A percentile compares a stretch with the other conserved stretches of the same genome.
These are phyloP conservation scores for Notodonta dromedarius DNA, from an alignment of 2,888 invertebrate species.

Conservation along the genomic window DNA sequence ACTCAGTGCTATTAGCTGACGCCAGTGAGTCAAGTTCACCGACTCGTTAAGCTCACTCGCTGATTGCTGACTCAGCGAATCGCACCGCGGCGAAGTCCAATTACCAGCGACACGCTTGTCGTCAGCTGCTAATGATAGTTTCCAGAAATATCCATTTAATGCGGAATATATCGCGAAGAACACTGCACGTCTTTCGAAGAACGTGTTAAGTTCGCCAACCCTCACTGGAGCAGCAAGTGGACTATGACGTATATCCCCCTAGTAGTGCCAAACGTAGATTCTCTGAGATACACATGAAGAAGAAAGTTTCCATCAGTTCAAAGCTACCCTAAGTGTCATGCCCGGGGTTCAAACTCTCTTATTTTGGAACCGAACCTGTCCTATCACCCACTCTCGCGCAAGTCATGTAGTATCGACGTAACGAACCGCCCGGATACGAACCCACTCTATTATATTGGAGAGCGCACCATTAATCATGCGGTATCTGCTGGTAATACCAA, in stretches of 20 bases:
- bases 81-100: not conserved
- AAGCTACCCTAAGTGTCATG: too few species aligned
- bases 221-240: too few species aligned
- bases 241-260: too few species aligned
- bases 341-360: too few species aligned
- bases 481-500: slow-evolving; percentile 7
- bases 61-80: slow-evolving; percentile 33
- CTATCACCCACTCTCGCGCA: not conserved
- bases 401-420: not conserved
- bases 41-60: slow-evolving; percentile 27
- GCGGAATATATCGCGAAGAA: too few species aligned
- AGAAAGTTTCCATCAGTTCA: too few species aligned
- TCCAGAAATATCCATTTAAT: not conserved
- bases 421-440: not conserved
- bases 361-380: not conserved
- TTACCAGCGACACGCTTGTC: slow-evolving; percentile 1
- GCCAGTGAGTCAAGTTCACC: slow-evolving; percentile 34
- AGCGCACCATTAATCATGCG: slow-evolving; percentile 4
- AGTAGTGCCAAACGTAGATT: too few species aligned
- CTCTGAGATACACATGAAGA: too few species aligned
- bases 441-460: slow-evolving; percentile 9
- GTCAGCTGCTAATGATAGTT: not conserved
- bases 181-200: too few species aligned
- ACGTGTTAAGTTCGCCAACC: too few species aligned
- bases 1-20: not conserved